Base-by-base conservation (phyloP, 2,888 invertebrate species). In the Auanema sp. region DNA sequence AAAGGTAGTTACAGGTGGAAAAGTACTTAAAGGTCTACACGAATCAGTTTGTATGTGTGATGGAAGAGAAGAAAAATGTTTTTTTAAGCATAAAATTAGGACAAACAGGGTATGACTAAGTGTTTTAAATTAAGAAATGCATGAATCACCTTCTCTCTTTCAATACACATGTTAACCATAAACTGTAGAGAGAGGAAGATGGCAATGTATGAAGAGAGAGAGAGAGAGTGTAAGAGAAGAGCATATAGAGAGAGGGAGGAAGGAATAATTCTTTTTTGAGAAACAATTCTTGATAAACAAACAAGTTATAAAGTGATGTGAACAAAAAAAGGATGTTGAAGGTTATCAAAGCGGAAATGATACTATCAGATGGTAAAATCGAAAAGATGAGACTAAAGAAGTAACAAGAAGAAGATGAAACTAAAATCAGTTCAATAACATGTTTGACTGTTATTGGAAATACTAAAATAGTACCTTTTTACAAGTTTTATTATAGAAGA, bases 391-490 rank as follows among this genome's bases (percentile, higher is more conserved):
- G 8, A 33, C 3, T 3, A 33, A 8, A 33, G 33, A 33, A 8
- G 33, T 33, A 33, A 8, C 10, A n/a, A 58, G 24, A n/a, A 24
- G 18, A 24, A n/a, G 53, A 10, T n/a, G 21, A 23, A 16, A 21
- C 4, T 11, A 23, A 24, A 53, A 5, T n/a, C 21, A 25, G 55
- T 40, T 14, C 16, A 52, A 51, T 14, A 60, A 16, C 18, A 21
- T 54, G 24, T 53, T 24, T 8, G 6, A 33, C 24, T 21, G 53
- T 23, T 16, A n/a, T 11, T 18, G 18, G 16, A 18, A 52, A 23
- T n/a, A 50, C 16, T 14, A 41, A 18, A 56, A 21, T 14, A 24
- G 41, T 43, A 18, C 56, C 56, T 56, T 18, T 16, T 43, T n/a
- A n/a, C n/a, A 12, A n/a, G n/a, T 8, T 16, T 41, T 40, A 23